Evolutionary conservation across 2,797 vertebrate genomes (phyloP).

Genomic region (Manis crassicaudata): DNA sequence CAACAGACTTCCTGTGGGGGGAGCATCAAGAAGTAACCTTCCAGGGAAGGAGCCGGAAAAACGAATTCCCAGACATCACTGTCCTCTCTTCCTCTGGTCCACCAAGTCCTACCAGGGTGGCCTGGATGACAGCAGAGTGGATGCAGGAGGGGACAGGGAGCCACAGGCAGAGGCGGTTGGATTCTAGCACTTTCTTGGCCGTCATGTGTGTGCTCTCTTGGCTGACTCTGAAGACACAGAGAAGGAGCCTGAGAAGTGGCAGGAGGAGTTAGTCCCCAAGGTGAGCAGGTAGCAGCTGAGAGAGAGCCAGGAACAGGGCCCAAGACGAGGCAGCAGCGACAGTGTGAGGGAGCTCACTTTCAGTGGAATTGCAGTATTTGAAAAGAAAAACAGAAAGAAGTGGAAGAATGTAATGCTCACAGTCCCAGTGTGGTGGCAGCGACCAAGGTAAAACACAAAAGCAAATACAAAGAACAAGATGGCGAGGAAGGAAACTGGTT

Average conservation of each 20-base stretch:
- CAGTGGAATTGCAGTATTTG: rapidly evolving
- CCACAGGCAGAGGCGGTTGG: too few species aligned
- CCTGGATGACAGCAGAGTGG: background rate
- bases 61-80: background rate
- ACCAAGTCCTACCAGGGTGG: background rate
- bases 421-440: rapidly evolving
- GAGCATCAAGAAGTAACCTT: background rate
- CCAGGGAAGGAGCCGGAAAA: background rate
- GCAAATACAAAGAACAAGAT: too few species aligned
- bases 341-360: rapidly evolving
- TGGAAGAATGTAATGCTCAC: rapidly evolving
- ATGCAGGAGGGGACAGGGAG: rapidly evolving
- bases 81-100: background rate
- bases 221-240: rapidly evolving
- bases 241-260: background rate
- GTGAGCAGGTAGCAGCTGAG: background rate
- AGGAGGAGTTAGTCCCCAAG: rapidly evolving
- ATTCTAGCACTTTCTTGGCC: background rate
- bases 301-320: rapidly evolving
- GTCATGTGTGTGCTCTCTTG: rapidly evolving
- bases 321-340: rapidly evolving
- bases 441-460: too few species aligned
- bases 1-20: background rate
- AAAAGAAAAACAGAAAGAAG: rapidly evolving
- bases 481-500: rapidly evolving